These are phyloP conservation scores for Gobio gobio DNA, from an alignment of 2,113 vertebrate species.

Conservation along the genomic window DNA sequence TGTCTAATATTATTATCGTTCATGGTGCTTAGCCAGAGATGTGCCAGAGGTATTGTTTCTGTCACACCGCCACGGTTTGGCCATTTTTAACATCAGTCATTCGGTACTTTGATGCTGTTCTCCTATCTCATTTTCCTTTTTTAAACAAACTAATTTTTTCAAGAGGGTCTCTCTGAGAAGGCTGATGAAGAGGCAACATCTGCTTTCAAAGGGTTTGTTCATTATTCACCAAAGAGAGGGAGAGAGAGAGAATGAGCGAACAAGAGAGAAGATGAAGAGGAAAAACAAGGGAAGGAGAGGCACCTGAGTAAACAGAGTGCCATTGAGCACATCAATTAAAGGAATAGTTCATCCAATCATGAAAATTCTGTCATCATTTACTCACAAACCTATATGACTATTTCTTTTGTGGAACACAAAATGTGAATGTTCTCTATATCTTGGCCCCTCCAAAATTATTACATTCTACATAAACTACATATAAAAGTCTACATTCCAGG, in stretches of 20 bases:
- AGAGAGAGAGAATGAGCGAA: conserved; percentile 3
- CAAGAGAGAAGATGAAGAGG: conserved; percentile 23
- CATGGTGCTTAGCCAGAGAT: conserved; percentile 48
- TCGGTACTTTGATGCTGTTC: conserved; percentile 50
- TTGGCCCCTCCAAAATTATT: too few species aligned
- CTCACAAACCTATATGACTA: background rate
- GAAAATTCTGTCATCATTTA: conserved; percentile 7
- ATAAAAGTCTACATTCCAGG: background rate
- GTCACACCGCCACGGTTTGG: conserved; percentile 26
- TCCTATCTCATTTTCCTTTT: conserved; percentile 48
- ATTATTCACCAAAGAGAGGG: conserved; percentile 70
- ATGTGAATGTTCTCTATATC: background rate
- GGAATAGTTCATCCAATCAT: conserved; percentile 1
- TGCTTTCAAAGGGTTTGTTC: conserved; percentile 73
- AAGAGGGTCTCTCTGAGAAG: conserved; percentile 69
- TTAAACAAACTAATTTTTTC: conserved; percentile 50
- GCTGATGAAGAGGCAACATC: conserved; percentile 75
- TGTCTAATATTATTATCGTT: conserved; percentile 44
- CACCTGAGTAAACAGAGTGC: conserved; percentile 78
- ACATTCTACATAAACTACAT: too few species aligned
- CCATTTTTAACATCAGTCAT: conserved; percentile 41
- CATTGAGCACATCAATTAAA: conserved; percentile 65
- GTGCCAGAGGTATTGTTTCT: conserved; percentile 45
- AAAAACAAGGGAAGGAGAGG: conserved; percentile 24
- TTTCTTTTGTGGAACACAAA: background rate